Evolutionary conservation across 2,888 invertebrate species (phyloP).

Genomic region (Elegia similella): DNA sequence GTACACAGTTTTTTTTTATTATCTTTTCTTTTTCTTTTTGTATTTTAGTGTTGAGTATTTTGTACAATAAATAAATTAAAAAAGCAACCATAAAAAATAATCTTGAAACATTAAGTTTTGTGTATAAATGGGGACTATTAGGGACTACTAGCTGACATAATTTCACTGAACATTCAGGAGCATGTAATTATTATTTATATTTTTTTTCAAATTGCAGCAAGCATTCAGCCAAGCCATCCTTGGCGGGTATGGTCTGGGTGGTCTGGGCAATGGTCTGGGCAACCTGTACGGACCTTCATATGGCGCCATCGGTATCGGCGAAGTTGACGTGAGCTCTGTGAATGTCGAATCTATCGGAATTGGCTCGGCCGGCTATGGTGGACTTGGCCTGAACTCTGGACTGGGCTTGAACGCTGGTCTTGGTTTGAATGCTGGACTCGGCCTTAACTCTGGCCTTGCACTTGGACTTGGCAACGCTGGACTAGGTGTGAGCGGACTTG

Average conservation of each 20-base stretch:
- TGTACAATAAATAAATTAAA: too few species aligned
- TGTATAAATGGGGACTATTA: too few species aligned
- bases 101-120: too few species aligned
- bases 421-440: conserved; percentile 1
- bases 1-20: too few species aligned
- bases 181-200: too few species aligned
- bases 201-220: conserved; percentile 23
- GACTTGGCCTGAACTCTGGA: background rate
- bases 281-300: background rate
- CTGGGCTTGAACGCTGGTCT: background rate
- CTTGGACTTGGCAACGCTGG: background rate
- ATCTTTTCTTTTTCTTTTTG: too few species aligned
- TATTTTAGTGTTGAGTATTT: too few species aligned
- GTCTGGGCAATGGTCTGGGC: conserved; percentile 13
- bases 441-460: conserved; percentile 5
- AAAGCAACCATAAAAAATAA: too few species aligned
- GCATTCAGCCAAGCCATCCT: conserved; percentile 21
- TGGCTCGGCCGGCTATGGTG: background rate
- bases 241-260: conserved; percentile 5
- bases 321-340: background rate
- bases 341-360: background rate
- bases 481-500: background rate
- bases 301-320: background rate
- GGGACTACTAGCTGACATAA: too few species aligned
- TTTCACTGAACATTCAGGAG: too few species aligned